Evolutionary conservation across 2,797 vertebrate genomes (phyloP).

Genomic region (Xyrichtys novacula): DNA sequence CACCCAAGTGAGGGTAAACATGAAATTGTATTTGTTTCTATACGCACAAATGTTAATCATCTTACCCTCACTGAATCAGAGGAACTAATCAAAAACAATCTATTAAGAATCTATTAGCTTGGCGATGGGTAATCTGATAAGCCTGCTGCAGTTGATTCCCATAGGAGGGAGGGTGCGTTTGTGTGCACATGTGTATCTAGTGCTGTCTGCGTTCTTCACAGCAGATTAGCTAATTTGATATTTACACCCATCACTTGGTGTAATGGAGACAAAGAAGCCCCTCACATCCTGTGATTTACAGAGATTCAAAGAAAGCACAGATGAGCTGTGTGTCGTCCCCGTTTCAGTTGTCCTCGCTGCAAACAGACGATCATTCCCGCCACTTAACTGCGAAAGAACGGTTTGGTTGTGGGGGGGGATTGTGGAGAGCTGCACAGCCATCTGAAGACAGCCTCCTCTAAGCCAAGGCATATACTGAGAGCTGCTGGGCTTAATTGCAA

Average conservation of each 20-base stretch:
- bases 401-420: conserved; percentile 30
- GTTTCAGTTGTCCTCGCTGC: conserved; percentile 9
- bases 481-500: conserved; percentile 69
- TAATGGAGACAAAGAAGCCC: conserved; percentile 64
- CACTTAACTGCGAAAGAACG: conserved; percentile 30
- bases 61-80: conserved; percentile 70
- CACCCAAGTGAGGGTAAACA: background rate
- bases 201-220: conserved; percentile 69
- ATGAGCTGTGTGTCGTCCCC: conserved; percentile 10
- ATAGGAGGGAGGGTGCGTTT: conserved; percentile 42
- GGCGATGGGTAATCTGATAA: conserved; percentile 81
- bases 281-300: conserved; percentile 45
- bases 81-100: conserved; percentile 82
- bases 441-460: conserved; percentile 26
- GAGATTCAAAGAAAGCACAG: conserved; percentile 37
- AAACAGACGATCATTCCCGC: conserved; percentile 39
- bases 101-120: conserved; percentile 80
- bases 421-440: conserved; percentile 32
- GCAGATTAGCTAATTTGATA: conserved; percentile 74
- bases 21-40: conserved; percentile 43
- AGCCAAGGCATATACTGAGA: conserved; percentile 55
- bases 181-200: conserved; percentile 18
- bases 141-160: conserved; percentile 58
- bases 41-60: conserved; percentile 65
- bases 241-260: conserved; percentile 58